Base-by-base conservation (phyloP, 1,140 invertebrate genomes). In the Bacillus rossius region DNA sequence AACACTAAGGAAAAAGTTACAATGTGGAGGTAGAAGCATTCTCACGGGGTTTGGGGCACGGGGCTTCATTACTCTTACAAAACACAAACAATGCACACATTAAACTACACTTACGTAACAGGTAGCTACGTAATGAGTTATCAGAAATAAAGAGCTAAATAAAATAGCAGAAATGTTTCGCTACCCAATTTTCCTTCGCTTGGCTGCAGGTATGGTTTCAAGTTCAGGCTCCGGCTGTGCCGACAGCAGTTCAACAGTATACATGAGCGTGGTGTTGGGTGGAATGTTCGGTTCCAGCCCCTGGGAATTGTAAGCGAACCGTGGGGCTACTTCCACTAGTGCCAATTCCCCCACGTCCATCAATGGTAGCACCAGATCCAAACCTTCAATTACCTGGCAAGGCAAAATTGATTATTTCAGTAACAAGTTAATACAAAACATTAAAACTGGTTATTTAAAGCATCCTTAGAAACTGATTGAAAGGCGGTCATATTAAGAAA, bases 261-360 rank as follows among this genome's bases (percentile, higher is more conserved):
- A 85, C 8, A 71, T 66, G 23, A 91, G 69, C 20, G 70, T 79
- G 10, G 83, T 68, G 73, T 86, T 74, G 26, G 81, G 70, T 54
- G 87, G 87, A 64, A 93, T 81, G 38, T 82, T 72, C 38, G 83
- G 84, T 60, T 75, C 78, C 50, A 84, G 75, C 3, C 90, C 90
- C 40, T 77, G 65, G 0, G 78, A 71, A 3, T 89, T 89, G 71
- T 85, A 92, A 4, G 79, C 89, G 76, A 92, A 89, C 61, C 91
- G 77, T 8, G 91, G 75, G 62, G 82, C 78, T 55, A 92, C 75
- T 69, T 81, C 77, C 37, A 94, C 67, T 66, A 84, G 71, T 53
- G 87, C 83, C 60, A 79, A 72, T 79, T 96, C 92, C 8, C 83
- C 85, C 65, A 84, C 74, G 69, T 91, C 83, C 92, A 96, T 94